Evolutionary conservation across 2,113 vertebrate species (phyloP).

Genomic region (Alligator sinensis): DNA sequence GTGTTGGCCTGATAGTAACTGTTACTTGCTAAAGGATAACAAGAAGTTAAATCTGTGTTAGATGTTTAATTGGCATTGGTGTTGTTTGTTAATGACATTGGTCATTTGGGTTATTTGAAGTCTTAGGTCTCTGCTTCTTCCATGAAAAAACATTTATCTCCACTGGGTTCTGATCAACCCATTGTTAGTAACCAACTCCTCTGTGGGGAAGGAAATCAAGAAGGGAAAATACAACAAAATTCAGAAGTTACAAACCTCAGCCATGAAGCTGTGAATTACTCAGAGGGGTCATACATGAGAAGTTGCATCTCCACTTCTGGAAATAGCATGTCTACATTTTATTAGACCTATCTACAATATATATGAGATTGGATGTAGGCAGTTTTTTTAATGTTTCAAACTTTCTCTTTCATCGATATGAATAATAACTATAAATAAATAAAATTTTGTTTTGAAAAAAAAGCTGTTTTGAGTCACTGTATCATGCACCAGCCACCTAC

Average conservation of each 20-base stretch:
- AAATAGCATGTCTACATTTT: neutral
- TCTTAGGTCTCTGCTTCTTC: neutral
- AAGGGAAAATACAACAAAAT: neutral
- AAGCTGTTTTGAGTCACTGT: accelerated
- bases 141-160: neutral
- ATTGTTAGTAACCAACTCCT: neutral
- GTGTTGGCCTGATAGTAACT: neutral
- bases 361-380: accelerated
- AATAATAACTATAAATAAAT: neutral
- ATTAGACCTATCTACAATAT: neutral
- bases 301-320: neutral
- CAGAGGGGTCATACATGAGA: no score
- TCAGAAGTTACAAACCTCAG: neutral
- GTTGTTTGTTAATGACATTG: neutral
- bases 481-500: neutral
- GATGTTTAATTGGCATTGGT: no score
- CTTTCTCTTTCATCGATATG: accelerated
- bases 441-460: neutral
- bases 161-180: neutral
- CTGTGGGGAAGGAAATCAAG: neutral
- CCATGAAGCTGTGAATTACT: neutral
- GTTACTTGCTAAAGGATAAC: neutral
- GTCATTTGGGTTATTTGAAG: neutral
- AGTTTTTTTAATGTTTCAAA: neutral
- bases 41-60: neutral